A percentile compares a stretch with the other conserved stretches of the same genome.
Conservation (phyloP, 2,797 vertebrate genomes). For the Spheniscus humboldti region DNA sequence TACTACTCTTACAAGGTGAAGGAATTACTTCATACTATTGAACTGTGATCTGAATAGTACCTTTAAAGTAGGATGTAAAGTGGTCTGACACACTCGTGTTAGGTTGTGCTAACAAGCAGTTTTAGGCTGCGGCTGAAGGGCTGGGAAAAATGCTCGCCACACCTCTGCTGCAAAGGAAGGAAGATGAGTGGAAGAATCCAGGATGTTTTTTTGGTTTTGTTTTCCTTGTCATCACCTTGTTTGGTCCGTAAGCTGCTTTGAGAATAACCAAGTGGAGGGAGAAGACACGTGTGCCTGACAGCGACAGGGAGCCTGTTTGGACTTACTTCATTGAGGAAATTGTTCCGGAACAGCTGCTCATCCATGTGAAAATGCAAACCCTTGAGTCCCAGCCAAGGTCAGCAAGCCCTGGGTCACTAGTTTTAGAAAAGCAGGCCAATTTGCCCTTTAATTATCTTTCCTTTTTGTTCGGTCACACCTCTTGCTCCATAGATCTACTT, state of each 20-base stretch:
- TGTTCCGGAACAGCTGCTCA: slow-evolving; percentile 58
- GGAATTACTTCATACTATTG: not conserved
- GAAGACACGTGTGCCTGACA: not conserved
- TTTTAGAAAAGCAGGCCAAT: slow-evolving; percentile 46
- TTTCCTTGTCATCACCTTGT: slow-evolving; percentile 10
- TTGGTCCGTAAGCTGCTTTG: not conserved
- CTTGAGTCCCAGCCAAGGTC: slow-evolving; percentile 43
- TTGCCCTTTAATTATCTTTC: slow-evolving; percentile 40
- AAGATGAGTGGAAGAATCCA: not conserved
- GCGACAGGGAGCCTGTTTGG: slow-evolving; percentile 39
- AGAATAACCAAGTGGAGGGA: slow-evolving; percentile 17
- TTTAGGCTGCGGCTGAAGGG: not conserved
- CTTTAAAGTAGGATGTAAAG: not conserved
- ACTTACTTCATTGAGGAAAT: slow-evolving; percentile 51
- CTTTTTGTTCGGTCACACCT: not conserved
- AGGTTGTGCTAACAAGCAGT: not conserved
- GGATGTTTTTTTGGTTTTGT: not conserved
- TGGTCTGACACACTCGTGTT: accelerated
- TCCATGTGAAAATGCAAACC: slow-evolving; percentile 61
- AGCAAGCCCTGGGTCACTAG: slow-evolving; percentile 59
- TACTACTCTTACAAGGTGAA: not conserved
- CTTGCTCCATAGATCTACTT: not conserved
- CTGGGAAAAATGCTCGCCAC: not conserved
- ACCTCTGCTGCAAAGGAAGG: not conserved
- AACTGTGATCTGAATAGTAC: not conserved